Evolutionary conservation across 1,140 invertebrate genomes (phyloP).

Genomic region (Drosophila chauvacae): DNA sequence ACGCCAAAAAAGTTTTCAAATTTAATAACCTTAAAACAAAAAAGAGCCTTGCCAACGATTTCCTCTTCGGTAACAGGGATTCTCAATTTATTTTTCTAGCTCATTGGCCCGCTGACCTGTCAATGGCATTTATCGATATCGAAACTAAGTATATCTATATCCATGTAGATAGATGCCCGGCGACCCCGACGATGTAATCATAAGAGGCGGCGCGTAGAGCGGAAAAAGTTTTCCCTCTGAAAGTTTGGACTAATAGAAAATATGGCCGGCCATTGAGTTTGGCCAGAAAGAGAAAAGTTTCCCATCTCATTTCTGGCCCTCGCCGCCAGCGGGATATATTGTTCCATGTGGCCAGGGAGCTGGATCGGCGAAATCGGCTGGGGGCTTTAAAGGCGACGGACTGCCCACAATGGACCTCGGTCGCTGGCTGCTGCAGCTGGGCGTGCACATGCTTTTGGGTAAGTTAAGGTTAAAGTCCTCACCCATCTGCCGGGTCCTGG

Average conservation of each 20-base stretch:
- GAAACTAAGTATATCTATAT: conserved; percentile 64
- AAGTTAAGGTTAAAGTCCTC: conserved; percentile 55
- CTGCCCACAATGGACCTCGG: conserved; percentile 61
- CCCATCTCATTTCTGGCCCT: conserved; percentile 2
- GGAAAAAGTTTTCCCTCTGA: conserved; percentile 52
- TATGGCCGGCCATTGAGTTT: conserved; percentile 59
- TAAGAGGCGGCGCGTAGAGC: conserved; percentile 33
- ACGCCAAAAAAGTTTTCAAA: conserved; percentile 78
- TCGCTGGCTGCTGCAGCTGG: conserved; percentile 71
- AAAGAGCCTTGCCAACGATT: conserved; percentile 11
- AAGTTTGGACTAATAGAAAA: conserved; percentile 62
- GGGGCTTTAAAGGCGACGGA: conserved; percentile 50
- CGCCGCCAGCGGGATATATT: conserved; percentile 8
- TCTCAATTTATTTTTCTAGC: conserved; percentile 56
- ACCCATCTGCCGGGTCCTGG: background rate
- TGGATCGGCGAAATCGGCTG: conserved; percentile 31
- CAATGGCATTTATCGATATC: conserved; percentile 67
- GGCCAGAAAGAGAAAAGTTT: conserved; percentile 48
- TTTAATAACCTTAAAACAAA: conserved; percentile 80
- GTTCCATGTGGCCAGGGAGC: conserved; percentile 26
- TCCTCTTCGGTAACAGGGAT: conserved; percentile 33
- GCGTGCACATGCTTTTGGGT: conserved; percentile 70
- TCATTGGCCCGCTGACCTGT: conserved; percentile 61
- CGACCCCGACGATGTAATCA: conserved; percentile 42
- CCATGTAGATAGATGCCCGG: conserved; percentile 35